A percentile compares a stretch with the other conserved stretches of the same genome.
These are phyloP conservation scores for Xerus rutilus DNA, from an alignment of 2,797 vertebrate genomes.

Conservation along the genomic window DNA sequence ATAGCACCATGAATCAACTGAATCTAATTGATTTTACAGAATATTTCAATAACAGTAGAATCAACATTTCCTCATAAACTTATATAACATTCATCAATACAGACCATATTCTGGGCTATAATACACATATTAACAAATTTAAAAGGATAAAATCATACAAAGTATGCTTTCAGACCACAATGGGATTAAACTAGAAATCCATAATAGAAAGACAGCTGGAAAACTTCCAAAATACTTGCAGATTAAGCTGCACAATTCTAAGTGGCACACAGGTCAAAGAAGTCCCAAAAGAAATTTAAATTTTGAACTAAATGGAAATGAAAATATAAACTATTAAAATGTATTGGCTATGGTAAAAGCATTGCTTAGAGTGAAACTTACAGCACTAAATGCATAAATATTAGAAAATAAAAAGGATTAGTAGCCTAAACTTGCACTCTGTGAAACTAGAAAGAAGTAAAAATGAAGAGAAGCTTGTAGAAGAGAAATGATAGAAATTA, in stretches of 20 bases:
- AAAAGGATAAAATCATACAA: slow-evolving; percentile 19
- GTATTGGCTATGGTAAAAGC: neutral
- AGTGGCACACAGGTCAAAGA: neutral
- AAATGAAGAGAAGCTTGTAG: neutral
- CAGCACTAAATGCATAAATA: neutral
- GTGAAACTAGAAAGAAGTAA: neutral
- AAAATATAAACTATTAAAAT: slow-evolving; percentile 9
- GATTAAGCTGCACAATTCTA: neutral
- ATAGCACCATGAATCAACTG: neutral
- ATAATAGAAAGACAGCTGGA: neutral
- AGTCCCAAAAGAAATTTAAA: neutral
- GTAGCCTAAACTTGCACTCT: neutral
- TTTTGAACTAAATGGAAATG: slow-evolving; percentile 51
- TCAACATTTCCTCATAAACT: slow-evolving; percentile 3
- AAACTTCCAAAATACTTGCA: slow-evolving; percentile 24
- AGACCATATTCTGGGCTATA: neutral
- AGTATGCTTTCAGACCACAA: neutral
- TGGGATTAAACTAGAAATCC: slow-evolving; percentile 51
- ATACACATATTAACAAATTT: slow-evolving; percentile 8
- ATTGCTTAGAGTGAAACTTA: neutral
- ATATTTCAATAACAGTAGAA: neutral
- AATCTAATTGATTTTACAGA: neutral
- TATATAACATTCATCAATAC: neutral
- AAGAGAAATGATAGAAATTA: slow-evolving; percentile 27
- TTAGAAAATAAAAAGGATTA: neutral